phyloP scores from a whole-genome alignment of 2,113 vertebrate species.

The Dicaeum eximium region DNA sequence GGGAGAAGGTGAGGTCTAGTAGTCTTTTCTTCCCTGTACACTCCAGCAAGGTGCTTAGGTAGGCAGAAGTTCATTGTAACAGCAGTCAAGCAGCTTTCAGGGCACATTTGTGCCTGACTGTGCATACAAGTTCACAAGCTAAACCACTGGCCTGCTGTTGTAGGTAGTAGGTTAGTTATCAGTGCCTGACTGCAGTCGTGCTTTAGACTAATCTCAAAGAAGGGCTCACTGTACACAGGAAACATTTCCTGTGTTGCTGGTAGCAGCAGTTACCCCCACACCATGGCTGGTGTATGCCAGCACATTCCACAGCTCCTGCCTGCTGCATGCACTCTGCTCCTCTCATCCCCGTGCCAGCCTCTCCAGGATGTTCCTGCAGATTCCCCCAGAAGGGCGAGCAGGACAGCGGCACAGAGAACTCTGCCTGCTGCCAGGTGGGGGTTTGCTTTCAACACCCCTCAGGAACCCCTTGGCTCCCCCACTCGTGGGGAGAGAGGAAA shows the following conservation, averaged over 20 bases:
- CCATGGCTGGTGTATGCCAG: neutral
- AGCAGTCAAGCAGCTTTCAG: neutral
- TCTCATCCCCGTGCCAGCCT: accelerated
- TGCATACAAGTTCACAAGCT: neutral
- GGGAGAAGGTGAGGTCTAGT: neutral
- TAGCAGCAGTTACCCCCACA: neutral
- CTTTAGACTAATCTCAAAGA: neutral
- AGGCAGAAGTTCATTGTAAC: neutral
- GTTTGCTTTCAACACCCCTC: neutral
- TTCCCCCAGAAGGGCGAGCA: neutral
- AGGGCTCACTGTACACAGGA: neutral
- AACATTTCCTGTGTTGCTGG: neutral
- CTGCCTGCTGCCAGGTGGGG: accelerated
- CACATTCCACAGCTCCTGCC: neutral
- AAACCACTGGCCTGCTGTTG: neutral
- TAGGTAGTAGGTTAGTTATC: neutral
- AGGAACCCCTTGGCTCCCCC: neutral
- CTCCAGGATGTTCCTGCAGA: neutral
- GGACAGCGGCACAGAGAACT: neutral
- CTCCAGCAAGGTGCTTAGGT: neutral
- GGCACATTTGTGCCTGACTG: neutral
- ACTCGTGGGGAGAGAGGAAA: neutral
- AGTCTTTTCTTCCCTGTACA: neutral
- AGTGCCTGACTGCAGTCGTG: neutral
- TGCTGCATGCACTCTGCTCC: accelerated